Evolutionary conservation across 2,888 invertebrate genomes (phyloP), one percentile per base, ranked within the genome.

Genomic region (Bhutanitis thaidina): DNA sequence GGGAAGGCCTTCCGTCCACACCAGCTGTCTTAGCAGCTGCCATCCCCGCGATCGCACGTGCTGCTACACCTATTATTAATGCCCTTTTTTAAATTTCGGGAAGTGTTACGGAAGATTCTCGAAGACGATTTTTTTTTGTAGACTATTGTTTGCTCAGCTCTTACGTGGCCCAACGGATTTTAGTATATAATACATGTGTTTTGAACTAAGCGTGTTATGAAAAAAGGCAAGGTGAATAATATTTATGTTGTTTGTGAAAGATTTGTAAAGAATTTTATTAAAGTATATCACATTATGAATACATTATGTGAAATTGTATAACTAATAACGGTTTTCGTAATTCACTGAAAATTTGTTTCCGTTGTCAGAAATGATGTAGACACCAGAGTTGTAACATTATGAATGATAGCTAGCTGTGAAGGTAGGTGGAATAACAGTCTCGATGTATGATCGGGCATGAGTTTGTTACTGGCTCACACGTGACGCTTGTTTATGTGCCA

Each of bases 11-110:
- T 60, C 63, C 80, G 82, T 83, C 81, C 72, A 71, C 80, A 76
- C 74, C 87, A 87, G 83, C 88, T 87, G 87, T 83, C 87, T 71
- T 67, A 67, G 78, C 89, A 87, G 89, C 89, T 88, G 89, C 80
- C 66, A 66, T 60, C 62, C 60, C 64, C 59, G 58, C 62, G 64
- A 63, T 65, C 80, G 82, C 88, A 87, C 88, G 89, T 89, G 88
- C 84, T 80, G 63, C 71, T 71, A 69, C 71, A 77, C 81, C 84
- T 80, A 85, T 87, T 84, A 85, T 84, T 84, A 77, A 72, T 71
- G 69, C 66, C 67, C 69, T 74, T 80, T 20, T 79, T 75, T 69
- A 70, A 67, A 71, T 67, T 69, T 71, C 68, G 64, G 67, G 65
- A 76, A 72, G 68, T 74, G 72, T 73, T 70, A 68, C 66, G 61